These are phyloP conservation scores for Neotoxoptera formosana DNA, from an alignment of 1,140 invertebrate species.

Conservation along the genomic window DNA sequence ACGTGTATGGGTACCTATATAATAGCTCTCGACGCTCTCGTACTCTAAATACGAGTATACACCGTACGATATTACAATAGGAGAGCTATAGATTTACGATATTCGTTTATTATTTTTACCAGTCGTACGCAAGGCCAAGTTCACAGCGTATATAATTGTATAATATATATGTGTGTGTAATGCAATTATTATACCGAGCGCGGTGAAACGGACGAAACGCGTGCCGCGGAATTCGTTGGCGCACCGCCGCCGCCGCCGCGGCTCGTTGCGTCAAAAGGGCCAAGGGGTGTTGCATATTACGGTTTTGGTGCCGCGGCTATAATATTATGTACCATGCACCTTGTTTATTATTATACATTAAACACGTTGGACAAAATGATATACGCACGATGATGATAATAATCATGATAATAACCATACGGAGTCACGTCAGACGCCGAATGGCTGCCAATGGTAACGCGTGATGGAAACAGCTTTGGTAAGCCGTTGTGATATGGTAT, in stretches of 20 bases:
- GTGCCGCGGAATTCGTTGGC: not conserved
- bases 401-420: not conserved
- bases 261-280: not conserved
- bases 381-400: not conserved
- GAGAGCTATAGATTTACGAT: not conserved
- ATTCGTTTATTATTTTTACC: not conserved
- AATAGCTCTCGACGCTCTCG: not conserved
- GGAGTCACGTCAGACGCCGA: not conserved
- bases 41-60: not conserved
- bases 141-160: slow-evolving; percentile 8
- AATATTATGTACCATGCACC: not conserved
- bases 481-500: not conserved
- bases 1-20: not conserved
- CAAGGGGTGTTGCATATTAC: not conserved
- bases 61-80: not conserved
- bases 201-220: not conserved
- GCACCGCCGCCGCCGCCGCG: too few species aligned
- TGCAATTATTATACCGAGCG: slow-evolving; percentile 1
- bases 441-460: not conserved
- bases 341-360: not conserved
- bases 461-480: not conserved
- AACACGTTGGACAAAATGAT: not conserved
- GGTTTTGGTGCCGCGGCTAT: not conserved
- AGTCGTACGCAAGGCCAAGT: not conserved
- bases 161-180: not conserved